Base-by-base conservation (phyloP, 1,140 invertebrate species). In the Drosophila orosa region DNA sequence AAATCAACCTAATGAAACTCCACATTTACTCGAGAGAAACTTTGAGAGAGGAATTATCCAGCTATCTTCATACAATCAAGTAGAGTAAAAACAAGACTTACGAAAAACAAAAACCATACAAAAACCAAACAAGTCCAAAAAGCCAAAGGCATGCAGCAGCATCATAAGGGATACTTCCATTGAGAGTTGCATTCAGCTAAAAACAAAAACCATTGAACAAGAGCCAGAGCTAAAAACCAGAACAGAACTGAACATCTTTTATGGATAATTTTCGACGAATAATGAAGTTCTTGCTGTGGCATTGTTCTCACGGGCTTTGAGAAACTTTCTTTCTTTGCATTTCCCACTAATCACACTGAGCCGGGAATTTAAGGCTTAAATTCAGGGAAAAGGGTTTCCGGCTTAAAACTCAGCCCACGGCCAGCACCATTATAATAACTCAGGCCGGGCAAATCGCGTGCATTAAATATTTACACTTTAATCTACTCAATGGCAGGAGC, bases 401-500 rank as follows among this genome's bases (percentile, higher is more conserved):
- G 15, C 27, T 17, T 17, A 33, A 50, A 33, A 33, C 3, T 33
- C 31, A 24, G 15, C 12, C 17, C 8, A 19, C 10, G 33, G 25
- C 39, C 13, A 13, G 19, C 8, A 61, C 40, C 71, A 71, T 71
- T 80, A 84, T 84, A 85, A 84, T 84, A 84, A 84, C 76, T 85
- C 78, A 85, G 81, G 79, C 75, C 54, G 66, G 73, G 60, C 72
- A 87, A 87, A 86, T 86, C 83, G 79, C 76, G 63, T 76, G 75
- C 72, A 86, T 86, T 86, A 86, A 86, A 86, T 86, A 86, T 86
- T 86, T 79, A 86, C 71, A 87, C 71, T 86, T 86, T 86, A 86
- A 86, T 86, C 83, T 86, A 86, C 79, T 87, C 79, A 86, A 87
- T 83, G 79, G 79, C 75, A 72, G 44, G 54, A 67, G 54, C 55